phyloP scores from a whole-genome alignment of 1,140 invertebrate genomes.

The Dinoponera quadriceps region DNA sequence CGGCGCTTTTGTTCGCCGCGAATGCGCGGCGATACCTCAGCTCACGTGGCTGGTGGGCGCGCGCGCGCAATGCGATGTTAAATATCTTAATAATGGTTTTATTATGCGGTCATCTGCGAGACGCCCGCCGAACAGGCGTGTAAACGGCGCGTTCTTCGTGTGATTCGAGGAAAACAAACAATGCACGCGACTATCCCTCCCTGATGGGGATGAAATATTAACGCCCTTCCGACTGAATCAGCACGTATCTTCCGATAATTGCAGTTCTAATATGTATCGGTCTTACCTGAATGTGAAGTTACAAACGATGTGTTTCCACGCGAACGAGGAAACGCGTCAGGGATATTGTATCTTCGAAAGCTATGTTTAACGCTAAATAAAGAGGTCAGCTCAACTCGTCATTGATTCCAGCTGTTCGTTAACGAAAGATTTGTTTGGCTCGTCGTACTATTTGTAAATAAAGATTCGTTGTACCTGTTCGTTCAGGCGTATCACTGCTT shows the following conservation, averaged over 20 bases:
- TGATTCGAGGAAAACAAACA: background rate
- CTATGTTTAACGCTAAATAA: no score
- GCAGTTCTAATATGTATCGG: no score
- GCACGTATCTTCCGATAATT: background rate
- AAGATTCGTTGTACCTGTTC: no score
- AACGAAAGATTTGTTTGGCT: no score
- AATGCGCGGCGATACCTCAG: slow-evolving; percentile 36
- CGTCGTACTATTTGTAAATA: no score
- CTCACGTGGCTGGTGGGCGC: slow-evolving; percentile 42
- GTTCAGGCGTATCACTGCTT: no score
- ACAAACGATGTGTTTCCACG: no score
- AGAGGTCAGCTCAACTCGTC: no score
- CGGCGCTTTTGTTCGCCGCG: slow-evolving; percentile 72
- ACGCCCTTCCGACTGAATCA: background rate
- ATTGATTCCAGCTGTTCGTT: no score
- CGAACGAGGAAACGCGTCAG: no score
- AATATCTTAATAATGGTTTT: slow-evolving; percentile 79
- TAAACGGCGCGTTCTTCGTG: background rate
- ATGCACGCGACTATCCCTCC: background rate
- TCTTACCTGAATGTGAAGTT: no score
- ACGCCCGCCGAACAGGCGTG: background rate
- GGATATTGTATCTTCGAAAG: no score
- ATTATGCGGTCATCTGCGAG: slow-evolving; percentile 74
- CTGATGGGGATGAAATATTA: background rate
- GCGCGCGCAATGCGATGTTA: slow-evolving; percentile 52